These are phyloP conservation scores for Onychostoma macrolepis DNA, from an alignment of 2,113 vertebrate species.

Conservation along the genomic window DNA sequence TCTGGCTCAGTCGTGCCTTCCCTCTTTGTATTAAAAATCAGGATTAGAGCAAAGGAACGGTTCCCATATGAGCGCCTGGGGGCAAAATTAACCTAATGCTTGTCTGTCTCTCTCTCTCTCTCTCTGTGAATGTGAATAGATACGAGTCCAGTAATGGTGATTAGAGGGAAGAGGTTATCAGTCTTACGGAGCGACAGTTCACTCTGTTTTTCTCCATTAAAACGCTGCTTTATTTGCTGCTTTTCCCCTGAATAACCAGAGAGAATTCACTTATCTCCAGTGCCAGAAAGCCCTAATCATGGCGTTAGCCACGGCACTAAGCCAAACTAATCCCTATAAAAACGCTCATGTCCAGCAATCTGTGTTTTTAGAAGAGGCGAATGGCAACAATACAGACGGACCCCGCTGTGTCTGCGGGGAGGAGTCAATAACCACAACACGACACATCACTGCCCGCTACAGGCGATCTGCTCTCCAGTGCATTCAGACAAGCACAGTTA, in stretches of 20 bases:
- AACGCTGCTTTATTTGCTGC: constrained; percentile 59
- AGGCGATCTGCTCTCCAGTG: neutral
- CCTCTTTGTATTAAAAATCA: constrained; percentile 44
- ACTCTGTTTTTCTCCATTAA: constrained; percentile 51
- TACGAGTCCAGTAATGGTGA: constrained; percentile 33
- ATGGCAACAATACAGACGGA: constrained; percentile 69
- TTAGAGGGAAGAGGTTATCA: constrained; percentile 44
- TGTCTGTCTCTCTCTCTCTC: neutral
- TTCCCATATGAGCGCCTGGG: constrained; percentile 17
- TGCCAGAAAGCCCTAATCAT: constrained; percentile 78
- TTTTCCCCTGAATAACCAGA: constrained; percentile 67
- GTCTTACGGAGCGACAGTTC: constrained; percentile 14
- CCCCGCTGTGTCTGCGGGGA: constrained; percentile 62
- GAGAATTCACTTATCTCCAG: constrained; percentile 75
- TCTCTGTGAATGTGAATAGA: constrained; percentile 38
- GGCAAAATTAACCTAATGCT: constrained; percentile 40
- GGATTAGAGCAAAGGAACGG: constrained; percentile 35
- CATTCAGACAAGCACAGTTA: neutral
- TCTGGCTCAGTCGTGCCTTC: constrained; percentile 35
- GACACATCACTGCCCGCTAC: constrained; percentile 3
- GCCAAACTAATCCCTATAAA: constrained; percentile 75
- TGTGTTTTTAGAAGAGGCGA: constrained; percentile 68
- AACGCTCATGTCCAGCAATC: constrained; percentile 74
- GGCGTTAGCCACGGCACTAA: constrained; percentile 74
- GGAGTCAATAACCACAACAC: constrained; percentile 14